phyloP scores from a whole-genome alignment of 2,888 invertebrate species.

The Calameuta pallipes region DNA sequence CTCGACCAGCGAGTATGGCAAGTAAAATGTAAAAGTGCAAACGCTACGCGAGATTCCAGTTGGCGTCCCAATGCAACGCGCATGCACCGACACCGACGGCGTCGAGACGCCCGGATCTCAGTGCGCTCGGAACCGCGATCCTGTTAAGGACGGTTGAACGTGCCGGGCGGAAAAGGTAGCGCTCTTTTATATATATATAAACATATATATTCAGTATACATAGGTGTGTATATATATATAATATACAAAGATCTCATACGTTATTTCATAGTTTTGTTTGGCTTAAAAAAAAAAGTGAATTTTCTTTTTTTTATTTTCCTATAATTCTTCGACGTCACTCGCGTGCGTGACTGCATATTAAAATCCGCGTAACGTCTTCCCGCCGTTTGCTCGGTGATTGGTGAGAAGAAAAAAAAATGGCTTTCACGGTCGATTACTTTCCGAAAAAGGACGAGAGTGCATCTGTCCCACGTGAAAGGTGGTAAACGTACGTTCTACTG shows the following conservation, averaged over 20 bases:
- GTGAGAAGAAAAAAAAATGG: background rate
- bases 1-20: background rate
- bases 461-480: background rate
- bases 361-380: background rate
- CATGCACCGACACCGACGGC: slow-evolving; percentile 48
- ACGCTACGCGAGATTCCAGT: background rate
- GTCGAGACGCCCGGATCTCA: slow-evolving; percentile 57
- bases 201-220: background rate
- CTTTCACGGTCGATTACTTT: background rate
- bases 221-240: background rate
- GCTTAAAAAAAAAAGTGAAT: background rate
- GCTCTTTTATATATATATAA: background rate
- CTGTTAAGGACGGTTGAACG: slow-evolving; percentile 39
- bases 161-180: background rate
- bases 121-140: slow-evolving; percentile 57
- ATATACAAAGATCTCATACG: background rate
- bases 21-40: background rate
- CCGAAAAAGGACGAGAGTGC: background rate
- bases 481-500: background rate
- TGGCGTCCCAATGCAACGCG: slow-evolving; percentile 30
- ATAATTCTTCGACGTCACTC: background rate
- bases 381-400: background rate
- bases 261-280: background rate
- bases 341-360: background rate
- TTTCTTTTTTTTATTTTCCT: background rate